Evolutionary conservation across 2,888 invertebrate genomes (phyloP).

Genomic region (Dasypolia templi): DNA sequence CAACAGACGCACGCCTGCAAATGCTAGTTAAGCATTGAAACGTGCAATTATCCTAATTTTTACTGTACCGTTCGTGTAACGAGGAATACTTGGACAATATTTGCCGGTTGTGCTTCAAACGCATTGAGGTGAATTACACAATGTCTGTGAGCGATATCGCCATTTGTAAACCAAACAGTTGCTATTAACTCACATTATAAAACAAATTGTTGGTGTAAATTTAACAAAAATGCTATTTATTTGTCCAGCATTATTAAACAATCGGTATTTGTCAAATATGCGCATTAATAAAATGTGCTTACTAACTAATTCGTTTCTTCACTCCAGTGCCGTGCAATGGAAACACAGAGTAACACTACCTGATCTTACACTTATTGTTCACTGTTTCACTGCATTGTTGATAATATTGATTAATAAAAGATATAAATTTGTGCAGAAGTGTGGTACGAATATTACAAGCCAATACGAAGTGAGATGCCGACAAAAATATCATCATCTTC

Average conservation of each 20-base stretch:
- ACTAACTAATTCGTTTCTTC: slow-evolving; percentile 54
- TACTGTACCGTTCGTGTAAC: background rate
- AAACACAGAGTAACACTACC: background rate
- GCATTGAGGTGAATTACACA: slow-evolving; percentile 29
- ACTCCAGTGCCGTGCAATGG: no score
- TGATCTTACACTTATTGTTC: background rate
- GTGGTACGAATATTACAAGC: background rate
- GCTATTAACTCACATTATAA: slow-evolving; percentile 17
- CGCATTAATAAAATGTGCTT: slow-evolving; percentile 26
- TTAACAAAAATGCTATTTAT: background rate
- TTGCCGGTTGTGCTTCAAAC: slow-evolving; percentile 23
- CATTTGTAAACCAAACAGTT: slow-evolving; percentile 10
- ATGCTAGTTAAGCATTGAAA: slow-evolving; percentile 22
- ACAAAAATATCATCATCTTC: background rate
- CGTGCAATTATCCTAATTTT: slow-evolving; percentile 16
- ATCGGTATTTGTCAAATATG: slow-evolving; percentile 33
- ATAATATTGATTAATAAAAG: background rate
- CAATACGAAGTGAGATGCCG: no score
- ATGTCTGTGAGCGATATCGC: slow-evolving; percentile 20
- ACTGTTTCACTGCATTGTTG: background rate
- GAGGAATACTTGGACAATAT: slow-evolving; percentile 13
- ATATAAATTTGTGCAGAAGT: background rate
- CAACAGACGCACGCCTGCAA: background rate
- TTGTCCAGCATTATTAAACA: slow-evolving; percentile 46
- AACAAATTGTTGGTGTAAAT: slow-evolving; percentile 28